Evolutionary conservation across 2,888 invertebrate species (phyloP).

Genomic region (Tromatobia lineatoria): DNA sequence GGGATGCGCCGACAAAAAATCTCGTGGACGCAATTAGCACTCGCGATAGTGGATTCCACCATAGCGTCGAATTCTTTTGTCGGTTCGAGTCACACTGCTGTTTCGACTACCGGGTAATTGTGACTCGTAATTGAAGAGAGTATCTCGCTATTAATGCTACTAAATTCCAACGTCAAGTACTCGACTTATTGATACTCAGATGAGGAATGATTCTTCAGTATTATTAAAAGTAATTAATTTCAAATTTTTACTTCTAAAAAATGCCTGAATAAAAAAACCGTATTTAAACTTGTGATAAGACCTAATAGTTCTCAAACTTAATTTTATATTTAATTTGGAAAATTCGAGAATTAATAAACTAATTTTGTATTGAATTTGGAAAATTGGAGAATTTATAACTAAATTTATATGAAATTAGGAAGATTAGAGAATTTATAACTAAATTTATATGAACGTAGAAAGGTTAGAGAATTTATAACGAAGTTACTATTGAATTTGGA

Average conservation of each 20-base stretch:
- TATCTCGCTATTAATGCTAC: not conserved
- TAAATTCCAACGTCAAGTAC: not conserved
- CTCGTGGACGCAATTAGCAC: constrained; percentile 59
- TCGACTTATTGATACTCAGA: not conserved
- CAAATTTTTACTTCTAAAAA: not conserved
- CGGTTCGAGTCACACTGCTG: constrained; percentile 24
- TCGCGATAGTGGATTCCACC: constrained; percentile 34
- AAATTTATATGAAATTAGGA: too few relatives aligned
- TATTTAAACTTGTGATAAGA: too few relatives aligned
- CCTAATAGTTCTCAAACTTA: too few relatives aligned
- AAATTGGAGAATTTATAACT: too few relatives aligned
- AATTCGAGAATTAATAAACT: too few relatives aligned
- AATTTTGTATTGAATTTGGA: too few relatives aligned
- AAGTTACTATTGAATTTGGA: too few relatives aligned
- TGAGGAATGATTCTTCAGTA: not conserved
- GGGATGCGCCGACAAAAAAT: constrained; percentile 55
- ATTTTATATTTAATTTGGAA: too few relatives aligned
- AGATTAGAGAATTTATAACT: too few relatives aligned
- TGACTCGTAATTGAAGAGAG: constrained; percentile 39
- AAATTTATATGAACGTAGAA: too few relatives aligned
- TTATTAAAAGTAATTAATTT: not conserved
- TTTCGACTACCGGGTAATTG: constrained; percentile 30
- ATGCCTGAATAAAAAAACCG: not conserved
- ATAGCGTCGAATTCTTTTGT: constrained; percentile 54
- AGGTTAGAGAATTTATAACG: too few relatives aligned